phyloP scores from a whole-genome alignment of 37 sponge, comb jelly and placozoan genomes.

The Oopsacas minuta region DNA sequence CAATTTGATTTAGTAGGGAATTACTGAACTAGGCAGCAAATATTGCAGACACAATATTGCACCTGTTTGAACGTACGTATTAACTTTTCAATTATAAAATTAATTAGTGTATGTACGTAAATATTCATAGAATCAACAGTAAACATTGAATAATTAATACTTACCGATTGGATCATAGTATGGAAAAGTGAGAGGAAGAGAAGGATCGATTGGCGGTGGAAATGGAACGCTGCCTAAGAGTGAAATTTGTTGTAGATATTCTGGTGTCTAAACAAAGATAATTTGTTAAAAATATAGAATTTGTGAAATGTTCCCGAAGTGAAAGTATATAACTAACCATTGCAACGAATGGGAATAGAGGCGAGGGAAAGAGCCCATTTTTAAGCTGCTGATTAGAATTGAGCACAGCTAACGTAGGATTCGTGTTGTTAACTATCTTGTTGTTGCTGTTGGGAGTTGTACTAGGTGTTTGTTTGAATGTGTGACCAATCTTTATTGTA shows the following conservation, averaged over 20 bases:
- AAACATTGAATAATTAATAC: background rate
- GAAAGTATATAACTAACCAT: background rate
- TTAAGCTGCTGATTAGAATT: background rate
- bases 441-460: background rate
- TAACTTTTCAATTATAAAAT: background rate
- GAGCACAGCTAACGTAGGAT: background rate
- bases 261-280: background rate
- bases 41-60: background rate
- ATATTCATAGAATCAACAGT: background rate
- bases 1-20: background rate
- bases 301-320: too few species aligned
- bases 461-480: background rate
- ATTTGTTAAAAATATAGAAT: background rate
- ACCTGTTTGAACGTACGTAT: background rate
- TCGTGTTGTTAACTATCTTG: background rate
- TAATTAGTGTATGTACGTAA: background rate
- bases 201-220: background rate
- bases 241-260: background rate
- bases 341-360: background rate
- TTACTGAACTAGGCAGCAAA: background rate
- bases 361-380: background rate
- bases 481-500: background rate
- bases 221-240: background rate
- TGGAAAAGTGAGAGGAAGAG: background rate
- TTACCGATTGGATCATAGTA: background rate